These are phyloP conservation scores for Leptocoma aspasia DNA, from an alignment of 2,113 vertebrate genomes.

Conservation along the genomic window DNA sequence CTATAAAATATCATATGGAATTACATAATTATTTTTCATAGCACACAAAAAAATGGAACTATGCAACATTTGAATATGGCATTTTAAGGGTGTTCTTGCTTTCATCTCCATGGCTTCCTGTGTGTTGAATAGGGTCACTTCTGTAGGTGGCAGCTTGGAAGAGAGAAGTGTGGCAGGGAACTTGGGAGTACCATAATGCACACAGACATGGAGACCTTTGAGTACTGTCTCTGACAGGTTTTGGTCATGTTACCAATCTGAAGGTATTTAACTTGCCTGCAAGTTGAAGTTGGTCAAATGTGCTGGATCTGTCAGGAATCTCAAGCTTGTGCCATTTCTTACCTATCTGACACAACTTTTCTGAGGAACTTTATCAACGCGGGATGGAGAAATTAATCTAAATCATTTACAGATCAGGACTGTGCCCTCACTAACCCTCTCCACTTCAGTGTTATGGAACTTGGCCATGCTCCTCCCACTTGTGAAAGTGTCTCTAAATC, in stretches of 20 bases:
- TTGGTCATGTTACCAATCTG: background rate
- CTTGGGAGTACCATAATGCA: background rate
- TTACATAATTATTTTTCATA: background rate
- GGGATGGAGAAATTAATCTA: background rate
- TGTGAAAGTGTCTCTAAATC: background rate
- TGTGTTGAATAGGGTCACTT: background rate
- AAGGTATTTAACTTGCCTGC: background rate
- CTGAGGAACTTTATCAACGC: background rate
- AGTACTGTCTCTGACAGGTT: background rate
- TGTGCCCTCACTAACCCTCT: background rate
- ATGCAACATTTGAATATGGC: background rate
- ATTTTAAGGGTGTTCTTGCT: background rate
- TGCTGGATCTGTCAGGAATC: background rate
- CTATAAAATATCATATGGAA: background rate
- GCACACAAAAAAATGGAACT: background rate
- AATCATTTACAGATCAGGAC: background rate
- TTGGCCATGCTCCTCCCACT: background rate
- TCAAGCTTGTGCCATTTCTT: background rate
- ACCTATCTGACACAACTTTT: background rate
- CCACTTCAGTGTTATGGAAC: background rate
- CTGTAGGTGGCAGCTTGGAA: background rate
- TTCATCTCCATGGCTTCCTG: background rate
- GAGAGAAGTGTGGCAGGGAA: fast-evolving
- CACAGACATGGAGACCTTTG: background rate
- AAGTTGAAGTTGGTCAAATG: background rate